phyloP scores from a whole-genome alignment of 2,797 vertebrate genomes.

The Alcedo atthis region DNA sequence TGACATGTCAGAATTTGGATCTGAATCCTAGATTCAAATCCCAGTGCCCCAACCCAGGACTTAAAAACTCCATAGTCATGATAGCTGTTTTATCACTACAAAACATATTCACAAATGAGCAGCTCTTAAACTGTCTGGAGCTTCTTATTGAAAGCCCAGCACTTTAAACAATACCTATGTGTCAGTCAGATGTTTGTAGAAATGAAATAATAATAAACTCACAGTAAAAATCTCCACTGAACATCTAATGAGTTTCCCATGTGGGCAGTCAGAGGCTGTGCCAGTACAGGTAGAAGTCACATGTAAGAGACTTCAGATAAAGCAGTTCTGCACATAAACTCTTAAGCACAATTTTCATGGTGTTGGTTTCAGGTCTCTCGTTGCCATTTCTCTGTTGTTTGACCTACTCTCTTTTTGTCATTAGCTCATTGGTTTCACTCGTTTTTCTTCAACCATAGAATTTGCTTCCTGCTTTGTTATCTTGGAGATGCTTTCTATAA shows the following conservation, averaged over 20 bases:
- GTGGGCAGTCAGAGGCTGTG: neutral
- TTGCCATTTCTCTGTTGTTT: neutral
- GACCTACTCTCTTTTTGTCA: neutral
- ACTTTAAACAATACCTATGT: neutral
- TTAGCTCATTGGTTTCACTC: neutral
- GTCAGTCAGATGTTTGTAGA: neutral
- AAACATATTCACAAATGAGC: neutral
- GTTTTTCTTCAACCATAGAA: neutral
- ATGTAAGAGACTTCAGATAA: neutral
- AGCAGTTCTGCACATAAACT: neutral
- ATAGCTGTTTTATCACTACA: neutral
- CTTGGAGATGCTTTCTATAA: neutral
- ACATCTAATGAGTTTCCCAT: neutral
- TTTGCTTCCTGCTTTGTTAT: neutral
- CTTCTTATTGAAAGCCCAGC: neutral
- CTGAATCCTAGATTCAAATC: neutral
- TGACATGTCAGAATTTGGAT: neutral
- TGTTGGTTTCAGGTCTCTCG: neutral
- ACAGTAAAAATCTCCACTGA: neutral
- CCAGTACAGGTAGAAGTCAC: neutral
- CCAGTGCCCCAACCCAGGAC: neutral
- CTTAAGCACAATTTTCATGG: neutral
- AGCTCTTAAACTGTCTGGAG: neutral
- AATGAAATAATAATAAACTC: neutral
- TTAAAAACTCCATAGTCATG: neutral